Conservation (phyloP, 2,113 vertebrate species). For the Tiliqua scincoides region DNA sequence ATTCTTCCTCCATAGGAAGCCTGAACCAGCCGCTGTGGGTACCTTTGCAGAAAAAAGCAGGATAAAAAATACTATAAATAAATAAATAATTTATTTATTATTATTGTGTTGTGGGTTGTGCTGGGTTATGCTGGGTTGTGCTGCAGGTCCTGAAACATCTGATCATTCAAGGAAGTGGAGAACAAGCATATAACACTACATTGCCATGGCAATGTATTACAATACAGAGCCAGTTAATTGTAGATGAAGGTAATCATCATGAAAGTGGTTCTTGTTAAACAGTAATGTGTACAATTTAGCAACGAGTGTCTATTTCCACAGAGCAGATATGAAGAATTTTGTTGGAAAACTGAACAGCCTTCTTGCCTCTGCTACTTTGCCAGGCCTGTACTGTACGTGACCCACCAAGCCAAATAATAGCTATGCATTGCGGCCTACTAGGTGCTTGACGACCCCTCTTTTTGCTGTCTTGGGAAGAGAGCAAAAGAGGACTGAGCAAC, state of each 20-base stretch:
- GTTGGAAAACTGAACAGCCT: neutral
- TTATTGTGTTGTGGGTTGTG: too few species aligned
- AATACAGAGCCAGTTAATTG: neutral
- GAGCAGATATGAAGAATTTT: neutral
- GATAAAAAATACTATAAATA: too few species aligned
- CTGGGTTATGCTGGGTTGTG: too few species aligned
- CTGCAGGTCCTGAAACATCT: too few species aligned
- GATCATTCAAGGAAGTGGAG: too few species aligned
- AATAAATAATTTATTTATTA: too few species aligned
- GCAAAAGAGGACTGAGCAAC: too few species aligned
- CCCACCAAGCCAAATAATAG: neutral
- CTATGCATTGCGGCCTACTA: neutral
- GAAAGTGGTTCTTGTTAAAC: neutral
- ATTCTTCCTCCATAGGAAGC: too few species aligned
- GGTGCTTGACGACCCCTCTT: neutral
- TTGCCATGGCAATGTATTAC: neutral
- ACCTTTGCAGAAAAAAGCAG: too few species aligned
- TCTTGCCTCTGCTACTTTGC: neutral
- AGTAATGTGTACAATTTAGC: neutral
- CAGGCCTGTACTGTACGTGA: neutral
- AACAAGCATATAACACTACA: too few species aligned
- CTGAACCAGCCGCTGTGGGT: too few species aligned
- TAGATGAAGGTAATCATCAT: neutral
- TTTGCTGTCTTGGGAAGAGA: neutral
- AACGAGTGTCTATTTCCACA: neutral